Evolutionary conservation across 2,888 invertebrate genomes (phyloP).

Genomic region (Gari tellinella): DNA sequence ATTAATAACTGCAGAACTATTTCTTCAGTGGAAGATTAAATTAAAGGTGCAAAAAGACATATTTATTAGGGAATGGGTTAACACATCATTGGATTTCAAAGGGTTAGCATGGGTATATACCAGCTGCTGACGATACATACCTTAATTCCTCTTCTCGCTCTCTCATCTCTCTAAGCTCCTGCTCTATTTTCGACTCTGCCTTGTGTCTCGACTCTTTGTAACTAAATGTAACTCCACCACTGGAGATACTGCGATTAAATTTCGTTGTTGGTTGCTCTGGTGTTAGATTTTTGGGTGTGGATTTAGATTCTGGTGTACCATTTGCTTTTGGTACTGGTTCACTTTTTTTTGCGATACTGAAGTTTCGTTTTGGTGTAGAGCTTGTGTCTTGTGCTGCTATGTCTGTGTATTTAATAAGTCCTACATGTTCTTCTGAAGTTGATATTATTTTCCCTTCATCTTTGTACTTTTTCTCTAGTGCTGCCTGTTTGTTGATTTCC

Average conservation of each 20-base stretch:
- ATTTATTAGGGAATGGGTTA: neutral
- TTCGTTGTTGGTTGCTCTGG: constrained; percentile 44
- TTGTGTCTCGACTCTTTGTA: constrained; percentile 91
- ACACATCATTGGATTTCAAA: neutral
- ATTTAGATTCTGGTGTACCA: constrained; percentile 50
- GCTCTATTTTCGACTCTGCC: constrained; percentile 94
- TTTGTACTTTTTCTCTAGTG: constrained; percentile 92
- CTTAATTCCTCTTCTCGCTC: constrained; percentile 92
- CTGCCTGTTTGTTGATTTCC: constrained; percentile 94
- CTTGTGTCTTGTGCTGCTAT: constrained; percentile 62
- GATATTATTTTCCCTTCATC: constrained; percentile 87
- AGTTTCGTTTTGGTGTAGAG: constrained; percentile 73
- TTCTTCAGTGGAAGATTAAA: too few relatives aligned
- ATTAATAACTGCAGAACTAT: too few relatives aligned
- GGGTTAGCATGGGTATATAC: too few relatives aligned
- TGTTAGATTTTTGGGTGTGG: constrained; percentile 28
- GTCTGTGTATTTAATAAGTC: constrained; percentile 83
- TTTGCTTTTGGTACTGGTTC: constrained; percentile 43
- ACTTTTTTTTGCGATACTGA: constrained; percentile 63
- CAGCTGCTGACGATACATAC: constrained; percentile 78
- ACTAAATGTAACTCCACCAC: constrained; percentile 72
- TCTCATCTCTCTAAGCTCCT: constrained; percentile 93
- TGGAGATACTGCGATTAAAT: constrained; percentile 40
- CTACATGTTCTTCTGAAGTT: constrained; percentile 86
- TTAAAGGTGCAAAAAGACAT: too few relatives aligned